Evolutionary conservation across 2,888 invertebrate genomes (phyloP), one percentile per base, ranked within the genome.

Genomic region (Hydrotaea diabolus): DNA sequence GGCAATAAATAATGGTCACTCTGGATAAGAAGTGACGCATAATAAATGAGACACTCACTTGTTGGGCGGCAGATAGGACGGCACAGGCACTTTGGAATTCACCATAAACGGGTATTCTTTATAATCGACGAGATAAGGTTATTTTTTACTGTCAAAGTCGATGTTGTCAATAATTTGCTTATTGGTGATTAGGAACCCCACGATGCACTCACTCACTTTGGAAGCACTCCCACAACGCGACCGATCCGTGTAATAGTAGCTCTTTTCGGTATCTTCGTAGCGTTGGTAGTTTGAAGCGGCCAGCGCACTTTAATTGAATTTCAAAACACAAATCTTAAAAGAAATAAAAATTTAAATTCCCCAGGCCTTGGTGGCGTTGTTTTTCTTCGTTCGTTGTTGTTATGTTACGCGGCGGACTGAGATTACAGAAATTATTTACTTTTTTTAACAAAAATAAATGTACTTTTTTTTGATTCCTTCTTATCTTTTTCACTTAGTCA

Each of bases 401-500:
- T 59, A 3, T 31, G 7, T 26, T 7, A 59, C 11, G 15, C 36
- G 62, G 49, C 8, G 13, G 11, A n/a, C 15, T 13, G 4, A 26
- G 69, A 43, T 69, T 69, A 69, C 46, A 69, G 46, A 69, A 69
- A 31, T 31, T 31, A 4, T 31, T 31, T 31, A 4, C 31, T 4
- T 31, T 31, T 21, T 39, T 13, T 15, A n/a, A 21, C 2, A 36
- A 64, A 36, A 31, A 23, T 4, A 36, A 64, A 17, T 9, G 43
- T 66, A 43, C 19, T 66, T 43, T 31, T 36, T 43, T 43, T 31
- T 15, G 23, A 69, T 69, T 46, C 62, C 31, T 62, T 62, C 69
- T 69, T 69, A 69, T 69, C 69, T 69, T 46, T n/a, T 21, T 39
- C 69, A 69, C 69, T 69, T 46, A 69, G 69, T 69, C 43, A 69